Conservation (phyloP, 2,888 invertebrate species). For the Iphiclides podalirius region DNA sequence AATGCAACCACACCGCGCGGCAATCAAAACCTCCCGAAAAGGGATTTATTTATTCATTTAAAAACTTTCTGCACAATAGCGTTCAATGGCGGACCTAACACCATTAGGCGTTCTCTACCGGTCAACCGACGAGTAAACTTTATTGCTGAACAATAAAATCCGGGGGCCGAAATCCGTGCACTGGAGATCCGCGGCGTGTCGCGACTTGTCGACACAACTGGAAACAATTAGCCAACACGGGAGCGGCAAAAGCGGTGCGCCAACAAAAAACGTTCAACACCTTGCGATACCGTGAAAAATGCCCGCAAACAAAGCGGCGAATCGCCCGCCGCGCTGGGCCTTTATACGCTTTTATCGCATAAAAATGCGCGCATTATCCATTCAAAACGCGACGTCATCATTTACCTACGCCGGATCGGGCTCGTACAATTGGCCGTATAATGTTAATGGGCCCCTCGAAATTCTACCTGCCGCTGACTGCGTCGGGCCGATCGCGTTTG, state of each 20-base stretch:
- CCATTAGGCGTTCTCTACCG: too few relatives aligned
- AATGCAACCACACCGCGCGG: neutral
- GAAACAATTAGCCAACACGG: conserved; percentile 45
- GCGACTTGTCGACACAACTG: conserved; percentile 64
- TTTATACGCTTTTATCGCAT: conserved; percentile 40
- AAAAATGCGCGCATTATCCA: conserved; percentile 43
- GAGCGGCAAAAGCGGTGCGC: too few relatives aligned
- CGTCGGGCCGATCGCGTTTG: too few relatives aligned
- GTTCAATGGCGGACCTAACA: too few relatives aligned
- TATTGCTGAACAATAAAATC: conserved; percentile 17
- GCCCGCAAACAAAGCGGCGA: conserved; percentile 56
- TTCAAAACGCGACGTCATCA: conserved; percentile 45
- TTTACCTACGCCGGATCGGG: conserved; percentile 35
- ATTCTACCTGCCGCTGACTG: conserved; percentile 27
- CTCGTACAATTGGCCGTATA: conserved; percentile 41
- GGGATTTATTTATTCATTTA: too few relatives aligned
- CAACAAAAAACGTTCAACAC: conserved; percentile 55
- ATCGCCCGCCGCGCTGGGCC: conserved; percentile 34
- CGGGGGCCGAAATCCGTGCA: conserved; percentile 19
- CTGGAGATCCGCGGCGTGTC: conserved; percentile 59
- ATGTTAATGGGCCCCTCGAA: conserved; percentile 51
- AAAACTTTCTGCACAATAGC: too few relatives aligned
- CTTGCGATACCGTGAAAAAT: conserved; percentile 59
- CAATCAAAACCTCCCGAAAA: conserved; percentile 14
- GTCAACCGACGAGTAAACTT: conserved; percentile 14